Evolutionary conservation across 1,140 invertebrate species (phyloP).

Genomic region (Maconellicoccus hirsutus): DNA sequence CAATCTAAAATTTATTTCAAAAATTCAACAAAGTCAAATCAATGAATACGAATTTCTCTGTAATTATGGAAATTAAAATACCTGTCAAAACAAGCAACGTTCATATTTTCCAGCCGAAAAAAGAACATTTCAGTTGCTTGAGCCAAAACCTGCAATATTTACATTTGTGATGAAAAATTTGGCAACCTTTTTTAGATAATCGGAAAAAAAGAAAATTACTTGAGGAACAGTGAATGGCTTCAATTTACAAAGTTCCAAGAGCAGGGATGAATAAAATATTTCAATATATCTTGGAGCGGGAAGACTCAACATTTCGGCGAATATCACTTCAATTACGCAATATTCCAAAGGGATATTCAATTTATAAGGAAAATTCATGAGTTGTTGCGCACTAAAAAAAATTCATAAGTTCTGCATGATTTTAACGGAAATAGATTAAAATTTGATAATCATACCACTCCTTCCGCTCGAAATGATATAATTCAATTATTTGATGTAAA

Average conservation of each 20-base stretch:
- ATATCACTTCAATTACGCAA: slow-evolving; percentile 94
- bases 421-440: not conserved
- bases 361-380: slow-evolving; percentile 88
- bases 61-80: slow-evolving; percentile 30
- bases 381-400: slow-evolving; percentile 59
- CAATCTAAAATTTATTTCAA: slow-evolving; percentile 46
- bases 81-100: slow-evolving; percentile 90
- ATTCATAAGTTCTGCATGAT: not conserved
- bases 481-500: slow-evolving; percentile 83
- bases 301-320: slow-evolving; percentile 86
- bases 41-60: slow-evolving; percentile 25
- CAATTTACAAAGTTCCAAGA: slow-evolving; percentile 95
- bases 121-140: slow-evolving; percentile 96
- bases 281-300: slow-evolving; percentile 79
- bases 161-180: not conserved
- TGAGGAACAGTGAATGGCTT: slow-evolving; percentile 95
- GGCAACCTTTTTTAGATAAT: not conserved
- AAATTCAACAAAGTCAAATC: slow-evolving; percentile 27
- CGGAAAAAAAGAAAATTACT: slow-evolving; percentile 38
- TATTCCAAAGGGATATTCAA: slow-evolving; percentile 93
- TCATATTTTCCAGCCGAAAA: slow-evolving; percentile 92
- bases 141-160: slow-evolving; percentile 53
- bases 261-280: slow-evolving; percentile 86
- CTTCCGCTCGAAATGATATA: slow-evolving; percentile 79
- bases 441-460: slow-evolving; percentile 55